These are phyloP conservation scores for Chaunax sp. DNA, from an alignment of 2,797 vertebrate genomes.

Conservation along the genomic window DNA sequence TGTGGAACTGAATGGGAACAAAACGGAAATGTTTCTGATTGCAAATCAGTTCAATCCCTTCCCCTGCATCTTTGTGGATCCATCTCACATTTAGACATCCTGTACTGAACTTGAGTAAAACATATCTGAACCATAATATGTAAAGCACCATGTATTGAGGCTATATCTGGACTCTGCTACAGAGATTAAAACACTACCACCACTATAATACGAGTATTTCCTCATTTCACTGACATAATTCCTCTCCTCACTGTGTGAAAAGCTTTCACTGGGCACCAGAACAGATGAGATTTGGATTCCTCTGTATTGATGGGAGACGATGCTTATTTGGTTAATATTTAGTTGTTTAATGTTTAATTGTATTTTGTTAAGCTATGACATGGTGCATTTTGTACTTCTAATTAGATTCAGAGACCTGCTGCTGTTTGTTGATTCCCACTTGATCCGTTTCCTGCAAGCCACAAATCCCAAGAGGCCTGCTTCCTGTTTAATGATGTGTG, in stretches of 20 bases:
- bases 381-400: slow-evolving; percentile 5
- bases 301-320: slow-evolving; percentile 20
- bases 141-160: slow-evolving; percentile 7
- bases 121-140: slow-evolving; percentile 25
- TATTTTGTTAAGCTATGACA: slow-evolving; percentile 25
- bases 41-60: slow-evolving; percentile 42
- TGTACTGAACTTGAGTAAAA: slow-evolving; percentile 4
- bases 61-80: background rate
- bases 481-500: slow-evolving; percentile 25
- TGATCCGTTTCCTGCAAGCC: background rate
- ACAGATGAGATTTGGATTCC: slow-evolving; percentile 10
- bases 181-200: slow-evolving; percentile 30
- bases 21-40: slow-evolving; percentile 35
- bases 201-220: background rate
- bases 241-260: slow-evolving; percentile 18
- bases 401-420: background rate
- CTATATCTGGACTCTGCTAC: background rate
- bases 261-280: background rate
- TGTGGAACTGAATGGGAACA: slow-evolving; percentile 25
- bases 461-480: slow-evolving; percentile 26
- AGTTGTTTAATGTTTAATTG: background rate
- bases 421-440: slow-evolving; percentile 17
- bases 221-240: slow-evolving; percentile 13
- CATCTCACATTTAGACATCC: slow-evolving; percentile 26
- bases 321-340: background rate